Percentiles rank a stretch among this genome's conserved stretches.
phyloP scores from a whole-genome alignment of 35 echinoderm and acorn worm genomes.

The Ophioderma brevispina region DNA sequence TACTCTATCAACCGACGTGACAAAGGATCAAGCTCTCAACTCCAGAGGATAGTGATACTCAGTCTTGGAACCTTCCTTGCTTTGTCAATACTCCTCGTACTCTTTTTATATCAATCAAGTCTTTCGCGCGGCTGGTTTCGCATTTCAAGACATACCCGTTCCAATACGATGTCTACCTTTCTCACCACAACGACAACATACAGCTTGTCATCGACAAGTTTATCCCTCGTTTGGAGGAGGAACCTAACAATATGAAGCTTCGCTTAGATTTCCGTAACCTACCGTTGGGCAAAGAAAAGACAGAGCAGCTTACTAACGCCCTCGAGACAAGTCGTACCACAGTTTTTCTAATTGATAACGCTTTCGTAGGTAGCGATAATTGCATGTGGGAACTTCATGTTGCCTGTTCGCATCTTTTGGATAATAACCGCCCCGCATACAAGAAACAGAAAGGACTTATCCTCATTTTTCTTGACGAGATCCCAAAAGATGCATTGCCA shows the following conservation, averaged over 20 bases:
- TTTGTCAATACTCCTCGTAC: not conserved
- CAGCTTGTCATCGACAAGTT: conserved; percentile 11
- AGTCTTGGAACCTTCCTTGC: not conserved
- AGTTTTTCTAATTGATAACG: conserved; percentile 7
- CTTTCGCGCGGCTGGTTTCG: not conserved
- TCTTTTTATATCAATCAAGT: not conserved
- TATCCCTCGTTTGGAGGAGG: conserved; percentile 16
- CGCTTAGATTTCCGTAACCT: conserved; percentile 7
- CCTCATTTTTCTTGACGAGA: conserved; percentile 10
- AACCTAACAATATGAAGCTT: conserved; percentile 24
- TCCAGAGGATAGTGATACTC: not conserved
- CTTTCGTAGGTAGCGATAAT: not conserved
- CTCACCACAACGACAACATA: not conserved
- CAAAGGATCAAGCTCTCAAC: not conserved
- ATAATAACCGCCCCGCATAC: not conserved
- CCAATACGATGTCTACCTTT: conserved; percentile 33
- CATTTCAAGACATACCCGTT: not conserved
- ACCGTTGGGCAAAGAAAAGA: not conserved
- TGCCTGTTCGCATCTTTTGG: not conserved
- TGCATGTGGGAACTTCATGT: conserved; percentile 26
- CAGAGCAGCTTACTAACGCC: not conserved
- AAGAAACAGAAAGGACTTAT: not conserved
- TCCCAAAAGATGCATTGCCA: not conserved
- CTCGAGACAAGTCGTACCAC: not conserved
- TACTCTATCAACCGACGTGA: too few relatives aligned